phyloP scores from a whole-genome alignment of 2,797 vertebrate genomes.

The Denticeps clupeoides region DNA sequence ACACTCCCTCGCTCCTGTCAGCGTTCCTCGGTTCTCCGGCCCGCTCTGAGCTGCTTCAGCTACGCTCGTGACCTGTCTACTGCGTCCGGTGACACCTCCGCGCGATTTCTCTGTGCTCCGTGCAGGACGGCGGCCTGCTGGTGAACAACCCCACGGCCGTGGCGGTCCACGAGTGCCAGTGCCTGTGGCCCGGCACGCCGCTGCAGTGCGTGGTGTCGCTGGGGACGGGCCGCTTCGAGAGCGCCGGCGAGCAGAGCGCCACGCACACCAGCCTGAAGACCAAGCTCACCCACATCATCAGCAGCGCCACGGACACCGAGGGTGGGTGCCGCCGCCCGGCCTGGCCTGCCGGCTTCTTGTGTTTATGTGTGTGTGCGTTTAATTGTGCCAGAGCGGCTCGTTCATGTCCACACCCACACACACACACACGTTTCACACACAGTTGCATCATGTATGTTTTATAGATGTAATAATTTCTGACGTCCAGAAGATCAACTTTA shows the following conservation, averaged over 20 bases:
- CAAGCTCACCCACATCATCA: constrained; percentile 86
- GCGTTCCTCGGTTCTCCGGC: too few relatives aligned
- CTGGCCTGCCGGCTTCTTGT: too few relatives aligned
- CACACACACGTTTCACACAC: too few relatives aligned
- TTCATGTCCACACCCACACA: too few relatives aligned
- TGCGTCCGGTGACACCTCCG: not conserved
- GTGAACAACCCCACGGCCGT: constrained; percentile 89
- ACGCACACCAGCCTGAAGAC: constrained; percentile 84
- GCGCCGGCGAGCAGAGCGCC: constrained; percentile 53
- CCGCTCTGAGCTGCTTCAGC: too few relatives aligned
- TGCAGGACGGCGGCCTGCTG: constrained; percentile 87
- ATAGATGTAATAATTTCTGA: too few relatives aligned
- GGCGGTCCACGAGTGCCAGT: constrained; percentile 86
- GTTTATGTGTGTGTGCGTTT: too few relatives aligned
- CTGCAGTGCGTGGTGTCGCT: constrained; percentile 86
- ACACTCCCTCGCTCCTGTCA: too few relatives aligned
- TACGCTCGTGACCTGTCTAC: not conserved
- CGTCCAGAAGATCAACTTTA: too few relatives aligned
- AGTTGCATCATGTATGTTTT: too few relatives aligned
- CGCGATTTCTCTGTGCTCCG: constrained; percentile 22
- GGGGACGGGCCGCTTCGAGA: constrained; percentile 81
- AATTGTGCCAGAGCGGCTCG: too few relatives aligned
- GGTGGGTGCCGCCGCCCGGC: constrained; percentile 52
- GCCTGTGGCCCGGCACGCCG: constrained; percentile 81
- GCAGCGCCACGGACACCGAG: constrained; percentile 93